These are phyloP conservation scores for Platynereis dumerilii DNA, from an alignment of 2,888 invertebrate species.

Conservation along the genomic window DNA sequence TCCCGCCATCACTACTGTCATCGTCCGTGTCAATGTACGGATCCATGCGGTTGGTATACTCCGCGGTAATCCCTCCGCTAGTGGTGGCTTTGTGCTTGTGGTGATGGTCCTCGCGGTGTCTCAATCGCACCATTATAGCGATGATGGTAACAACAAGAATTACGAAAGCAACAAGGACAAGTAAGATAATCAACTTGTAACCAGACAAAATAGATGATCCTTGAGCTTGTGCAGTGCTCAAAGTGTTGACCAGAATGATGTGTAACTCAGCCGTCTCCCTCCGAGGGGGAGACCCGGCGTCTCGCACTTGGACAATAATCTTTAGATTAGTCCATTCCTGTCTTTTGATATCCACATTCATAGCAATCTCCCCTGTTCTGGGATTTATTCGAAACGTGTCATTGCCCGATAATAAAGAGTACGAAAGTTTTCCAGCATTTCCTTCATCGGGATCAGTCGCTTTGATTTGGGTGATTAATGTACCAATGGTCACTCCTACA, in stretches of 20 bases:
- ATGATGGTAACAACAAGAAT: slow-evolving; percentile 5
- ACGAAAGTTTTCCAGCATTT: slow-evolving; percentile 42
- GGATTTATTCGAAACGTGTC: slow-evolving; percentile 17
- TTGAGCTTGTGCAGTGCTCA: neutral
- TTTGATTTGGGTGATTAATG: slow-evolving; percentile 38
- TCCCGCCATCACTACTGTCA: neutral
- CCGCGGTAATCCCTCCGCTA: neutral
- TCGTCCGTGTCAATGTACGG: neutral
- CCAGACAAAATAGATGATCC: neutral
- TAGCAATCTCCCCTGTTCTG: slow-evolving; percentile 10
- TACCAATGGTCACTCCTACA: slow-evolving; percentile 31
- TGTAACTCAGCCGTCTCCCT: neutral
- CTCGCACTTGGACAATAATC: slow-evolving; percentile 10
- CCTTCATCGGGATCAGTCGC: slow-evolving; percentile 46
- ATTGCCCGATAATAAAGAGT: slow-evolving; percentile 22
- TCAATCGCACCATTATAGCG: neutral
- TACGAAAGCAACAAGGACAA: slow-evolving; percentile 3
- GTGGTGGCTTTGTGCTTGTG: no score
- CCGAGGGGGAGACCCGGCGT: slow-evolving; percentile 17
- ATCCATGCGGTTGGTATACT: slow-evolving; percentile 4
- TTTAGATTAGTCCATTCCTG: neutral
- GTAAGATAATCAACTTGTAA: slow-evolving; percentile 1
- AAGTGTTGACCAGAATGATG: slow-evolving; percentile 15
- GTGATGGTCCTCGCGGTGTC: neutral
- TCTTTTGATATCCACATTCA: neutral